These are phyloP conservation scores for Caerostris extrusa DNA, from an alignment of 1,140 invertebrate species.

Conservation along the genomic window DNA sequence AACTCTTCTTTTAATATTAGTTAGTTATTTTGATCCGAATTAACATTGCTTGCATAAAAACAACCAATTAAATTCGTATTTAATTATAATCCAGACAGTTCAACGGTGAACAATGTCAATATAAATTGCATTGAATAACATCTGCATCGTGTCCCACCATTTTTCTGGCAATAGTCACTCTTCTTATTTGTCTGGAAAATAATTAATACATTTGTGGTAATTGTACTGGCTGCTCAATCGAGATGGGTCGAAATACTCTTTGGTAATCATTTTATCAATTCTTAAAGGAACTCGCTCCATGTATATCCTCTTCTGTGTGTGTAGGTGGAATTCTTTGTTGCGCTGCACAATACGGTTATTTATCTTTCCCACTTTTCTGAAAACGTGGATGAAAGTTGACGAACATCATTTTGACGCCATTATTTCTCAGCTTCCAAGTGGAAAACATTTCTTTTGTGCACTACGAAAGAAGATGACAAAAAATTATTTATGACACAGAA, in stretches of 20 bases:
- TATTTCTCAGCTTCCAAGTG: constrained; percentile 29
- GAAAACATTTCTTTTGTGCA: constrained; percentile 39
- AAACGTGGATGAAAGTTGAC: constrained; percentile 9
- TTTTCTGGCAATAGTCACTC: neutral
- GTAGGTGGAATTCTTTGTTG: constrained; percentile 3
- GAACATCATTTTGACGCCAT: constrained; percentile 46
- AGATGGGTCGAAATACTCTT: neutral
- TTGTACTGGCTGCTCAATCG: neutral
- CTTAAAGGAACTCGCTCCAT: neutral
- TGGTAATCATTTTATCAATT: constrained; percentile 36
- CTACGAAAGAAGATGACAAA: neutral
- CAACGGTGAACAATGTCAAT: neutral
- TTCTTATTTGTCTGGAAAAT: neutral
- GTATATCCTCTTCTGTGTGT: neutral
- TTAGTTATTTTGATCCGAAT: neutral
- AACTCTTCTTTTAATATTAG: neutral
- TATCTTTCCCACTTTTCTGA: neutral
- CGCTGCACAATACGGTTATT: constrained; percentile 13
- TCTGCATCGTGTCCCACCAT: neutral
- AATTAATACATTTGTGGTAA: constrained; percentile 28
- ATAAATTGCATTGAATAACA: constrained; percentile 34
- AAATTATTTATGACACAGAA: neutral
- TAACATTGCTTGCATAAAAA: neutral
- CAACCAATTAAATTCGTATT: constrained; percentile 1
- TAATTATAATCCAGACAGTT: neutral